A percentile compares a stretch with the other conserved stretches of the same genome.
phyloP scores from a whole-genome alignment of 2,113 vertebrate genomes.

The Pseudonaja textilis region DNA sequence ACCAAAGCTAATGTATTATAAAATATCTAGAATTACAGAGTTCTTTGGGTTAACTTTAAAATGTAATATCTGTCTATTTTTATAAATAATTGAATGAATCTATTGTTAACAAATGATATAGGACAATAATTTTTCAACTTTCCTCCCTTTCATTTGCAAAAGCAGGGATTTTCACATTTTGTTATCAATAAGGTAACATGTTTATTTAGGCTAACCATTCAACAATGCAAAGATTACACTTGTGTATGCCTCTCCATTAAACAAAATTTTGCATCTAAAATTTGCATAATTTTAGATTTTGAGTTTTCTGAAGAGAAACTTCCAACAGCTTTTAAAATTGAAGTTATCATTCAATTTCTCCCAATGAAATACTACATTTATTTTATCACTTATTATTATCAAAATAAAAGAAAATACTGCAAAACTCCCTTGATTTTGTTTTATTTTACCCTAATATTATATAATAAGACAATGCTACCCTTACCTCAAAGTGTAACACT shows the following conservation, averaged over 20 bases:
- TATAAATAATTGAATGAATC: background rate
- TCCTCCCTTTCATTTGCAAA: background rate
- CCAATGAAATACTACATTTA: background rate
- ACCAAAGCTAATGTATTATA: background rate
- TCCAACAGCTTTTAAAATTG: background rate
- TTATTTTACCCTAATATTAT: background rate
- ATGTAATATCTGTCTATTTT: too few species aligned
- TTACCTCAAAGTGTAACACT: background rate
- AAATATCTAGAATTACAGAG: background rate
- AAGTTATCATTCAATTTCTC: background rate
- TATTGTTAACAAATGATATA: background rate
- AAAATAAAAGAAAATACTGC: background rate
- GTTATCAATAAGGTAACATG: background rate
- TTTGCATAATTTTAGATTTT: background rate
- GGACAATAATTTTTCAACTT: background rate
- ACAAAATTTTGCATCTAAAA: background rate
- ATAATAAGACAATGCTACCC: background rate
- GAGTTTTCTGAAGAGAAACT: background rate
- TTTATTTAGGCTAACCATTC: background rate
- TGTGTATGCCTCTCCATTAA: background rate
- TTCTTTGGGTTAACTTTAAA: too few species aligned
- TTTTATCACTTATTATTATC: background rate
- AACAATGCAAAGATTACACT: background rate
- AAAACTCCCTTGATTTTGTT: background rate
- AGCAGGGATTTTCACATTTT: background rate